Evolutionary conservation across 2,888 invertebrate genomes (phyloP).

Genomic region (Andrena camellia): DNA sequence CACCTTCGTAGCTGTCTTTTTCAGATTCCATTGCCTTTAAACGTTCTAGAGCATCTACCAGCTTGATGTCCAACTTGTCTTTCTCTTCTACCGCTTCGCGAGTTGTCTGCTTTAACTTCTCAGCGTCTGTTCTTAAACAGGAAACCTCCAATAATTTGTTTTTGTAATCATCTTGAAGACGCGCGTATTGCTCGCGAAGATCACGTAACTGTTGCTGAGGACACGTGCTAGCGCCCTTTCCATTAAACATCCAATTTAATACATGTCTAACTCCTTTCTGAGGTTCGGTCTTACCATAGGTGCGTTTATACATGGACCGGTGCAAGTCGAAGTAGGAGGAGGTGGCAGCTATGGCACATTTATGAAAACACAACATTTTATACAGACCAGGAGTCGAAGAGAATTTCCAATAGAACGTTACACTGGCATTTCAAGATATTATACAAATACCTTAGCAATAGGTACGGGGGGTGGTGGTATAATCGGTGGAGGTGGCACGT

Average conservation of each 20-base stretch:
- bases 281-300: constrained; percentile 74
- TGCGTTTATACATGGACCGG: constrained; percentile 77
- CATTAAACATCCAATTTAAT: constrained; percentile 38
- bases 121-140: constrained; percentile 86
- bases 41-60: constrained; percentile 87
- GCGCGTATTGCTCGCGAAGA: constrained; percentile 87
- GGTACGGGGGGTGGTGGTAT: constrained; percentile 49
- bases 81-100: constrained; percentile 85
- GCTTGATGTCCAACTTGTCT: constrained; percentile 87
- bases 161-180: constrained; percentile 89
- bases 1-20: constrained; percentile 81
- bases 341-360: constrained; percentile 70
- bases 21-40: constrained; percentile 84
- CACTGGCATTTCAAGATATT: constrained; percentile 38
- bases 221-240: constrained; percentile 76
- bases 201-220: constrained; percentile 87
- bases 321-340: constrained; percentile 58
- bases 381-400: not conserved
- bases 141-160: constrained; percentile 89
- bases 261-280: not conserved
- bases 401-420: not conserved
- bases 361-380: constrained; percentile 25
- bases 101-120: constrained; percentile 85
- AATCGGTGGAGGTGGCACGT: constrained; percentile 32
- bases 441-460: constrained; percentile 69